These are phyloP conservation scores for Argyresthia goedartella DNA, from an alignment of 2,888 invertebrate species.

Conservation along the genomic window DNA sequence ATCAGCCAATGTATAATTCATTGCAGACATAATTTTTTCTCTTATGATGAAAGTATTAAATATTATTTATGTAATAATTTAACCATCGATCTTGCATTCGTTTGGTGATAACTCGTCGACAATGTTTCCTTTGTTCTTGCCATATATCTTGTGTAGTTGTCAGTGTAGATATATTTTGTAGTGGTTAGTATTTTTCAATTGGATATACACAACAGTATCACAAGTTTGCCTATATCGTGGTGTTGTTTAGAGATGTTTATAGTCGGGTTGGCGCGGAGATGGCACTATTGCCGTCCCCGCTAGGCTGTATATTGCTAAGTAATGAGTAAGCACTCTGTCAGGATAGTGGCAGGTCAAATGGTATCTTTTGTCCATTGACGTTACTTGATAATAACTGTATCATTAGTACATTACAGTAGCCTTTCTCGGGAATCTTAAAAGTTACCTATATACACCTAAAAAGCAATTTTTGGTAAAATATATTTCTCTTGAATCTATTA, in stretches of 20 bases:
- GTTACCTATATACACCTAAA: constrained; percentile 69
- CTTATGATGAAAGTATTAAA: constrained; percentile 41
- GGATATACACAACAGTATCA: constrained; percentile 61
- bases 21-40: constrained; percentile 34
- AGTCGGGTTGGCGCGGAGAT: constrained; percentile 38
- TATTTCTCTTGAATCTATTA: constrained; percentile 65
- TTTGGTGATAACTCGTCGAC: constrained; percentile 45
- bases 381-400: constrained; percentile 71
- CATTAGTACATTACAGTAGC: constrained; percentile 71
- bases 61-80: constrained; percentile 29
- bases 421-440: constrained; percentile 68
- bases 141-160: constrained; percentile 64
- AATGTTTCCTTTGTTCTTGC: constrained; percentile 66
- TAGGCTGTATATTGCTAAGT: constrained; percentile 60
- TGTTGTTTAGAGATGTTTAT: constrained; percentile 61
- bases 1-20: constrained; percentile 36
- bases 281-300: constrained; percentile 33
- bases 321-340: constrained; percentile 60
- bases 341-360: constrained; percentile 63
- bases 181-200: constrained; percentile 62
- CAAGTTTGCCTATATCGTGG: constrained; percentile 59
- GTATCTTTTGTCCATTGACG: constrained; percentile 70
- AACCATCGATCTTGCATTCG: constrained; percentile 27
- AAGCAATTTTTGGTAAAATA: constrained; percentile 63
- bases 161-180: constrained; percentile 59